Conservation (phyloP, 2,888 invertebrate species). For the Nemotelus nigrinus region DNA sequence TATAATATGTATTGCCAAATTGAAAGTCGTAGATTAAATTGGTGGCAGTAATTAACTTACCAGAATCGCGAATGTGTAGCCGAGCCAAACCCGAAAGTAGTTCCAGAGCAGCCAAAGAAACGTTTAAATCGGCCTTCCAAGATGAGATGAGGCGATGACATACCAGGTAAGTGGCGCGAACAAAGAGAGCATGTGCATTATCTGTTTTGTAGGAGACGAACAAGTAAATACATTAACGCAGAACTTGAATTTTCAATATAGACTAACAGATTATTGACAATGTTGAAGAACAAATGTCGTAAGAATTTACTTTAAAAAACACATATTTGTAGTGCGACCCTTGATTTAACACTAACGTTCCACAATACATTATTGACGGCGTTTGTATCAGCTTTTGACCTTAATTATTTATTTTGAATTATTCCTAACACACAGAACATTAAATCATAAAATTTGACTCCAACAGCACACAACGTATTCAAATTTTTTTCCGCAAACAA, state of each 20-base stretch:
- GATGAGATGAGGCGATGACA: slow-evolving; percentile 94
- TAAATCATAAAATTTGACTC: too few relatives aligned
- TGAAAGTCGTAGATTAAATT: too few relatives aligned
- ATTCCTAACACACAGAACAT: too few relatives aligned
- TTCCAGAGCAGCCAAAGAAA: slow-evolving; percentile 92
- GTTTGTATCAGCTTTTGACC: too few relatives aligned
- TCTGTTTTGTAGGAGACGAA: slow-evolving; percentile 66
- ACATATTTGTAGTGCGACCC: neutral
- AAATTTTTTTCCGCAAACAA: too few relatives aligned
- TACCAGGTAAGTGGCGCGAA: slow-evolving; percentile 91
- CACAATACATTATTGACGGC: too few relatives aligned
- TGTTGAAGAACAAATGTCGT: neutral
- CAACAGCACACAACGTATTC: too few relatives aligned
- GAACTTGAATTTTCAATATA: neutral
- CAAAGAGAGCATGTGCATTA: slow-evolving; percentile 88
- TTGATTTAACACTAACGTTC: too few relatives aligned
- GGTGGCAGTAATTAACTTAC: slow-evolving; percentile 65
- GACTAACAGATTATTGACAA: neutral
- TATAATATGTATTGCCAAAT: too few relatives aligned
- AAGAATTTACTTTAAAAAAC: neutral
- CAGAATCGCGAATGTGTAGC: slow-evolving; percentile 88
- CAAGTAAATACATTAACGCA: neutral
- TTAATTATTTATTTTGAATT: too few relatives aligned
- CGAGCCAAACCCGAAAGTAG: slow-evolving; percentile 89
- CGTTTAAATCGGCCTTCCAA: slow-evolving; percentile 95